Evolutionary conservation across 2,797 vertebrate genomes (phyloP).

Genomic region (Gymnopithys bicolor): DNA sequence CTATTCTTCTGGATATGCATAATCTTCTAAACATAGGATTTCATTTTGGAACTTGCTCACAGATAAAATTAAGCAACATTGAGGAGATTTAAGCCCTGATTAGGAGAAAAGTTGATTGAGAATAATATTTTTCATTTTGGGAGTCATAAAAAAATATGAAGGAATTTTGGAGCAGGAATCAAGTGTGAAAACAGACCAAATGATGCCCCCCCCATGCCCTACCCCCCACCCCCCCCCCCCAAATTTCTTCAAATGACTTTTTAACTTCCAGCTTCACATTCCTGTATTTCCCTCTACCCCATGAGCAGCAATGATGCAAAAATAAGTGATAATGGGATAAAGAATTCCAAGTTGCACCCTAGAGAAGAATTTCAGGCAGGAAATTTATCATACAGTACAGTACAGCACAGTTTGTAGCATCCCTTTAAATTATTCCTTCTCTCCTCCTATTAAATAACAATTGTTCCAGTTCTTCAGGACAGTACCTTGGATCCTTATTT

Average conservation of each 20-base stretch:
- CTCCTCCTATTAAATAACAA: accelerated
- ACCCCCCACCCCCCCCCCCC: too few species aligned
- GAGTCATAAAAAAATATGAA: background rate
- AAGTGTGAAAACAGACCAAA: background rate
- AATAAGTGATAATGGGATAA: background rate
- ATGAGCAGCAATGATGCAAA: background rate
- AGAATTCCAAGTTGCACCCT: background rate
- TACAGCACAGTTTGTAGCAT: background rate
- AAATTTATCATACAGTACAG: background rate
- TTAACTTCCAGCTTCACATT: background rate
- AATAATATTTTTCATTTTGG: background rate
- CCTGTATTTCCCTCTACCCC: background rate
- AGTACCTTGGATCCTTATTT: background rate
- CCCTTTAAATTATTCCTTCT: background rate
- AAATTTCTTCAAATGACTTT: background rate
- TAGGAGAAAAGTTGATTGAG: background rate
- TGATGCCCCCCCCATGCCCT: background rate
- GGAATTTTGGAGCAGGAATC: background rate
- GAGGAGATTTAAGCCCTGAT: background rate
- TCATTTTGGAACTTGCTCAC: background rate
- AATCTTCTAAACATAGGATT: background rate
- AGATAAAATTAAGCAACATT: background rate
- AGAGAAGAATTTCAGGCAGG: background rate
- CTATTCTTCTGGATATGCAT: background rate
- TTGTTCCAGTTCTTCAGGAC: background rate